Base-by-base conservation (phyloP, 2,113 vertebrate species). In the Zapus hudsonius region DNA sequence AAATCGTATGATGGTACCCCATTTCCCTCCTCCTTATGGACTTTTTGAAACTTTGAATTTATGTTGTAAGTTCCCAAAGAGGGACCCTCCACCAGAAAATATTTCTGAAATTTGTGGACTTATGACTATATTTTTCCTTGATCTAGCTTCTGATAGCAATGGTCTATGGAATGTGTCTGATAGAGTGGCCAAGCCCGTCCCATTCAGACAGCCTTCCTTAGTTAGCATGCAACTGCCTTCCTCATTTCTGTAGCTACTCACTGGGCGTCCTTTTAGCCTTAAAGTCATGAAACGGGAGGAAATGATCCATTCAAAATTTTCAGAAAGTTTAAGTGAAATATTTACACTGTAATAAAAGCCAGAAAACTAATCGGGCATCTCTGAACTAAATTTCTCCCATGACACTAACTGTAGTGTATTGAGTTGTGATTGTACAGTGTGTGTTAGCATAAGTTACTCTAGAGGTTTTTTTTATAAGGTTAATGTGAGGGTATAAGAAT, bases 391-490 rank as follows among this genome's bases (percentile, higher is more conserved):
- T 3, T 80, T 78, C 33, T 10, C 17, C 19, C 22, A 42, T 80
- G 72, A 93, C 2, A 69, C 7, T 36, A 70, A 55, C 7, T 87
- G 8, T 82, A 72, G 66, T 25, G 27, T 47, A 29, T 40, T 74
- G 76, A 75, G 27, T 89, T 91, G 94, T 92, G 66, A 86, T 72
- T 80, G 93, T n/a, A 88, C 44, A 52, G 20, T 61, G 52, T n/a
- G 31, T 75, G 2, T 93, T 90, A 36, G 57, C 7, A 52, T 76
- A 44, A 76, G 17, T 80, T 96, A 42, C 42, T 76, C 7, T 55
- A 55, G 4, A 57, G 22, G 38, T 8, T 5, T 23, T 91, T 92
- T 89, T 36, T 38, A 16, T 63, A 84, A 25, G 52, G 44, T 10
- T 70, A 52, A n/a, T 67, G 3, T 92, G 59, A 89, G 36, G 20